Base-by-base conservation (phyloP, 2,888 invertebrate genomes). In the Lacanobia wlatinum region DNA sequence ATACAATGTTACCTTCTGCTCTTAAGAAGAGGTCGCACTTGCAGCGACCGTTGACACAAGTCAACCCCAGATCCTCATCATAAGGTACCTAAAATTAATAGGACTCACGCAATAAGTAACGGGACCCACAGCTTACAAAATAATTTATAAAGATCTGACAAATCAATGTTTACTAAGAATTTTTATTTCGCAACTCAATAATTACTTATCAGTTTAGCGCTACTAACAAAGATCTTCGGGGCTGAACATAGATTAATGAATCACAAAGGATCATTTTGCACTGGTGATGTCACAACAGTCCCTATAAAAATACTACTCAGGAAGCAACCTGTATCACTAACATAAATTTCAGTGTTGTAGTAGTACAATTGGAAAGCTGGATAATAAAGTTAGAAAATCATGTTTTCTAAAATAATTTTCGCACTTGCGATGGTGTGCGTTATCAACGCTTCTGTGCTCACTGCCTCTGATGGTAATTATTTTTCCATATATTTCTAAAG, bases 391-490 rank as follows among this genome's bases (percentile, higher is more conserved):
- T 9, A 9, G 2, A n/a, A 28, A 50, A 8, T n/a, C 21, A 86
- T 86, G 86, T 75, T 48, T 21, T 53, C 48, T 23, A 79, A 65
- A 74, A 14, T 74, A 28, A 21, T 80, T 46, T 62, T 81, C 28
- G 56, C 76, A 9, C 18, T 84, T 53, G 75, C 69, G 10, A 52
- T 46, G 3, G 21, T 84, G 1, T 79, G 28, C 46, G 76, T 74
- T 14, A 58, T 76, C 18, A 82, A 82, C 38, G 82, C 83, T 0
- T 82, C 86, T 8, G 74, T 83, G 40, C 61, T 84, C 5, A 65
- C 62, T 9, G 63, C 73, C 48, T 18, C 48, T 62, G 85, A 84
- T 79, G 34, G 34, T 56, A 34, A 56, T 34, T 5, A 10, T n/a
- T 56, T 1, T 28, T 9, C 0, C 1, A 8, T n/a, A n/a, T n/a